phyloP scores from a whole-genome alignment of 2,888 invertebrate species.

The Lissocephala sabroskyi region DNA sequence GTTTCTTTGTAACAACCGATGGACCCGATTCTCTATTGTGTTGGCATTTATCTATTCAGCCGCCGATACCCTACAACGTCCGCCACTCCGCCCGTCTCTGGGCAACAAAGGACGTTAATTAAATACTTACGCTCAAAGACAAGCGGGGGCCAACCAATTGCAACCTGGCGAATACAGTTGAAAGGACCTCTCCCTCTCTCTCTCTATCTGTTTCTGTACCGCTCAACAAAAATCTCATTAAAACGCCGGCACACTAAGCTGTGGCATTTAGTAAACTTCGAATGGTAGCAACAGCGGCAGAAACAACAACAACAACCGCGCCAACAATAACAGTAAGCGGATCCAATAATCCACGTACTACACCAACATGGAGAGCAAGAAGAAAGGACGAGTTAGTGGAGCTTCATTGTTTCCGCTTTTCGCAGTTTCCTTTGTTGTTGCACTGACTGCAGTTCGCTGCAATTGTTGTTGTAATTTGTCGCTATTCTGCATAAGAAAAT shows the following conservation, averaged over 20 bases:
- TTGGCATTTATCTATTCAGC: too few relatives aligned
- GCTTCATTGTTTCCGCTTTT: conserved; percentile 15
- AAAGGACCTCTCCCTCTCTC: too few relatives aligned
- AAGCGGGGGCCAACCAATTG: conserved; percentile 29
- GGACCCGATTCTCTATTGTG: too few relatives aligned
- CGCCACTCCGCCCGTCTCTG: too few relatives aligned
- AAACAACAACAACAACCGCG: neutral
- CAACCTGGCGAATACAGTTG: conserved; percentile 26
- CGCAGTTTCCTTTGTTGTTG: neutral
- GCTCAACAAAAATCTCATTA: conserved; percentile 55
- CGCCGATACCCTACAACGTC: too few relatives aligned
- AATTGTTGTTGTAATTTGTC: conserved; percentile 37
- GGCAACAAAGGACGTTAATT: conserved; percentile 47
- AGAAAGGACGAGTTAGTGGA: conserved; percentile 12
- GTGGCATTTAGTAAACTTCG: conserved; percentile 23
- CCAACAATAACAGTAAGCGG: conserved; percentile 4
- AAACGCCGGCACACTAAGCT: conserved; percentile 34
- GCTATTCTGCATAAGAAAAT: conserved; percentile 36
- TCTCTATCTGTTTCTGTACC: too few relatives aligned
- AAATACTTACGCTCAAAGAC: conserved; percentile 52
- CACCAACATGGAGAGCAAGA: neutral
- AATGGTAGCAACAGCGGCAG: conserved; percentile 7
- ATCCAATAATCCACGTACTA: neutral
- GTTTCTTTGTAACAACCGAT: too few relatives aligned
- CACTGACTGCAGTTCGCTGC: neutral